phyloP scores from a whole-genome alignment of 1,140 invertebrate species.

The Gonatopus flavifemur region DNA sequence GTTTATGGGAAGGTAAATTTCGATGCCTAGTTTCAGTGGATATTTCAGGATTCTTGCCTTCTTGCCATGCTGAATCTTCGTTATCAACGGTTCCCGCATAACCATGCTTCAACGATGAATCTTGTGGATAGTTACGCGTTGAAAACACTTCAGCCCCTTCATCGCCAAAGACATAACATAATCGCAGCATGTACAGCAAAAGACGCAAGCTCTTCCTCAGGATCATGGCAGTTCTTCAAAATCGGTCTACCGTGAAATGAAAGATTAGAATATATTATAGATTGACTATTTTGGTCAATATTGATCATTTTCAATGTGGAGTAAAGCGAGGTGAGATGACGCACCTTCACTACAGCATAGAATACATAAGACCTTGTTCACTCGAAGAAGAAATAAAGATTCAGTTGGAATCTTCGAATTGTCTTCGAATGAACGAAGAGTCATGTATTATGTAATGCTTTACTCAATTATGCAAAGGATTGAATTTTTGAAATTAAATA shows the following conservation, averaged over 20 bases:
- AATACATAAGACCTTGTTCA: no score
- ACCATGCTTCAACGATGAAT: neutral
- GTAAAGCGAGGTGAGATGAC: no score
- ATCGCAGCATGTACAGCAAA: constrained; percentile 21
- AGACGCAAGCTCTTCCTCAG: constrained; percentile 22
- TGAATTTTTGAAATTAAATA: no score
- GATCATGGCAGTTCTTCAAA: constrained; percentile 21
- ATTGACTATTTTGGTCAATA: neutral
- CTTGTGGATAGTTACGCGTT: no score
- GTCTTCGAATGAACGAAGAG: no score
- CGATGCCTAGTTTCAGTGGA: neutral
- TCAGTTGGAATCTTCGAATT: neutral
- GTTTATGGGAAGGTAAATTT: neutral
- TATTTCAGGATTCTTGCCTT: neutral
- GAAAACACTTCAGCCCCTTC: no score
- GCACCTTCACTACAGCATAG: no score
- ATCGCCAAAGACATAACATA: constrained; percentile 20
- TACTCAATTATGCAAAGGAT: no score
- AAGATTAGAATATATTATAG: neutral
- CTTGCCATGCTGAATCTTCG: neutral
- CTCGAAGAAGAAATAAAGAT: neutral
- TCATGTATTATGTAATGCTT: no score
- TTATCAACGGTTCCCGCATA: neutral
- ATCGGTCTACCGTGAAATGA: neutral
- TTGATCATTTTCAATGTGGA: no score